Evolutionary conservation across 2,113 vertebrate genomes (phyloP), one percentile per base, ranked within the genome.

Genomic region (Alligator mississippiensis): DNA sequence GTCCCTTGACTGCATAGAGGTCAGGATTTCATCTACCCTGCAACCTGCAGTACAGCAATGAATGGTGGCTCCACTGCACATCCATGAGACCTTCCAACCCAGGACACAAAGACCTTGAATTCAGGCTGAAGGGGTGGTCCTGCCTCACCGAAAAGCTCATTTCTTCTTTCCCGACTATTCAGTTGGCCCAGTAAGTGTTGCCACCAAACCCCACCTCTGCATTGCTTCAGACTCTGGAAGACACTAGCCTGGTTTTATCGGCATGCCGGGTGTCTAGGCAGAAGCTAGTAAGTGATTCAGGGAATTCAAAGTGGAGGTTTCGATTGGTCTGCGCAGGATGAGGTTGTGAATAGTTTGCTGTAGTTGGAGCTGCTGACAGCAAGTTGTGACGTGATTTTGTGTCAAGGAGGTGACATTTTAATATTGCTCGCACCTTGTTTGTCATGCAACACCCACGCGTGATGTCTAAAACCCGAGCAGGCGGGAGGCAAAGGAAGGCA

Each of bases 311-410:
- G 2, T 70, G 66, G 17, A 59, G 22, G 18, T 54, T 25, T 85
- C 30, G 10, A 0, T 0, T 3, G 81, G 75, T 70, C 80, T 87
- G 47, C 0, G 54, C 68, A 77, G 72, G 82, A 85, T 75, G 9
- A 1, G 19, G 15, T 47, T 0, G 1, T 0, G 77, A 75, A 78
- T 76, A 0, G 3, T 14, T 63, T 58, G 6, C 16, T 82, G 16
- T 8, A 68, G n/a, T 19, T 1, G 1, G 60, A 55, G 77, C 55
- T 92, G 62, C 61, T 80, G 72, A n/a, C 3, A 74, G 15, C 3
- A 60, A 66, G 75, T 55, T 85, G 57, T 66, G 91, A 64, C 62
- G 27, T 28, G 21, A 3, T 66, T 77, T 0, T 0, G 57, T 17
- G 72, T 85, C 91, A 78, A 28, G 4, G 25, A 75, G 59, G 76